Evolutionary conservation across 1,140 invertebrate genomes (phyloP).

Genomic region (Temnothorax curvispinosus): DNA sequence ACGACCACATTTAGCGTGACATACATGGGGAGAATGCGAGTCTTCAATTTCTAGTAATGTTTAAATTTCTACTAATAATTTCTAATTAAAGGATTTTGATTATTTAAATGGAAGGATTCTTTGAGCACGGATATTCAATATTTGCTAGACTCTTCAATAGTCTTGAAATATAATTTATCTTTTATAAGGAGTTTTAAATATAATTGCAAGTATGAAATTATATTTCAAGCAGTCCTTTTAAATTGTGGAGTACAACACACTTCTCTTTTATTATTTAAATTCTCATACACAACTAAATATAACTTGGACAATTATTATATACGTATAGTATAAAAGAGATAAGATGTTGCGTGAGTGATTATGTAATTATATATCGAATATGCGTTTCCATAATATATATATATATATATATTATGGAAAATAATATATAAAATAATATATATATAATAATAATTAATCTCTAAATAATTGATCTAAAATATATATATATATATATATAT

Average conservation of each 20-base stretch:
- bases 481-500: background rate
- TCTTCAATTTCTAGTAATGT: background rate
- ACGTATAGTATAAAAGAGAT: background rate
- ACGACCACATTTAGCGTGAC: background rate
- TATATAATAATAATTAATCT: too few species aligned
- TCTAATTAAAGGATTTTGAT: background rate
- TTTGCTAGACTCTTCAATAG: background rate
- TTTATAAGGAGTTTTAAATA: background rate
- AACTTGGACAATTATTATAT: background rate
- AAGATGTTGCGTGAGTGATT: background rate
- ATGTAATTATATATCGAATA: background rate
- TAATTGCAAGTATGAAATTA: too few species aligned
- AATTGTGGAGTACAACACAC: background rate
- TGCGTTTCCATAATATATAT: too few species aligned
- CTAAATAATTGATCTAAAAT: too few species aligned
- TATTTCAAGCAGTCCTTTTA: background rate
- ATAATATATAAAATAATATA: too few species aligned
- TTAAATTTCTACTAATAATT: background rate
- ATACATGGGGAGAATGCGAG: background rate
- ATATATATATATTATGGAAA: too few species aligned
- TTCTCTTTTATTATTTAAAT: background rate
- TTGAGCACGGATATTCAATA: background rate
- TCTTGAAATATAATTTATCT: background rate
- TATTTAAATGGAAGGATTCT: background rate
- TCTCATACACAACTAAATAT: background rate